Percentiles rank a stretch among this genome's conserved stretches.
phyloP scores from a whole-genome alignment of 2,888 invertebrate species.

The Stomorhina lunata region DNA sequence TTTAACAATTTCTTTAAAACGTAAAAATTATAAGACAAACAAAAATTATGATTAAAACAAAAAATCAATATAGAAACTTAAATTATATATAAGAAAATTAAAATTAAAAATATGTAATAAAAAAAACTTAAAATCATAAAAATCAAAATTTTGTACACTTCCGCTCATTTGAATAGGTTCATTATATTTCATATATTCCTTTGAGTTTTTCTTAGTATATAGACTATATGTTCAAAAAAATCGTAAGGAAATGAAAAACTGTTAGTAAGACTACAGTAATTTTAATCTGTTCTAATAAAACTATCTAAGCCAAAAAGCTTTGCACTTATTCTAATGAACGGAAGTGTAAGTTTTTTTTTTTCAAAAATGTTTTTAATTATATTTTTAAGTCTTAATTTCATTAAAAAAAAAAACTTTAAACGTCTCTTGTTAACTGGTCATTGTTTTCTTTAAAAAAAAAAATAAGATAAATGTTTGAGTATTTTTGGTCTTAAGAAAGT shows the following conservation, averaged over 20 bases:
- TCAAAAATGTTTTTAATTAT: conserved; percentile 19
- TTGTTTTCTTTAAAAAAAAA: neutral
- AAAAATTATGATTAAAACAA: neutral
- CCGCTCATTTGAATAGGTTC: no score
- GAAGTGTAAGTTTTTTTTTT: no score
- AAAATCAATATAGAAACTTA: neutral
- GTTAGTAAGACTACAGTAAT: no score
- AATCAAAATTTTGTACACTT: no score
- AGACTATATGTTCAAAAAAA: no score
- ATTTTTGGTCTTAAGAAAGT: conserved; percentile 23
- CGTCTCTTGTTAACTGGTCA: conserved; percentile 44
- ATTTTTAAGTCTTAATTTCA: conserved; percentile 35
- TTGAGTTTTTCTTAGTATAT: no score
- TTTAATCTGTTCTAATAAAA: no score
- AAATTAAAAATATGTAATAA: neutral
- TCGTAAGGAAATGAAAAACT: no score
- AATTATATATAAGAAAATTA: conserved; percentile 1
- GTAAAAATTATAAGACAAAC: neutral
- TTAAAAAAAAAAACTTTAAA: conserved; percentile 20
- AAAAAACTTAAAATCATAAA: neutral
- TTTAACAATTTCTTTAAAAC: conserved; percentile 58
- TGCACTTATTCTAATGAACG: no score
- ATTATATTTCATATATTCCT: no score
- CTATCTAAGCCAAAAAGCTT: no score
- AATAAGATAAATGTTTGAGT: conserved; percentile 11